Conservation (phyloP, 1,140 invertebrate genomes). For the Cyrtorhinus lividipennis region DNA sequence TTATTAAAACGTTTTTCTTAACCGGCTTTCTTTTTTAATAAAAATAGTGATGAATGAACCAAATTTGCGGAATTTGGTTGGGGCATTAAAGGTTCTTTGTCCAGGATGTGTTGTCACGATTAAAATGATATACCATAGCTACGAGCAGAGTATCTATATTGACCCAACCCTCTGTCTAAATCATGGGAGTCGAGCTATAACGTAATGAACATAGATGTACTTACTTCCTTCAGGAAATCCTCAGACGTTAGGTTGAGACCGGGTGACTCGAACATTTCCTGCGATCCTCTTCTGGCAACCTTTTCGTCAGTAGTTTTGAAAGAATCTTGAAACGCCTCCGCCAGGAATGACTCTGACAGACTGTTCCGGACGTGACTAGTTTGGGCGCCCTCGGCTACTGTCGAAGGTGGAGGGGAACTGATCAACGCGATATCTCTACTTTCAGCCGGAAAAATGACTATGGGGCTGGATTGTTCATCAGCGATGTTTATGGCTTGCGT, state of each 20-base stretch:
- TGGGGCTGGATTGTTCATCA: not conserved
- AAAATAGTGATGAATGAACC: too few relatives aligned
- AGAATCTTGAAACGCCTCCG: constrained; percentile 17
- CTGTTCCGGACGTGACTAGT: not conserved
- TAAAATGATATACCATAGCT: too few relatives aligned
- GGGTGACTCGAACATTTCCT: not conserved
- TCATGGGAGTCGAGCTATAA: too few relatives aligned
- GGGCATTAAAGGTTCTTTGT: too few relatives aligned
- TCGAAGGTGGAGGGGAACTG: not conserved
- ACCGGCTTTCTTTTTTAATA: too few relatives aligned
- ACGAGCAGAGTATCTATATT: too few relatives aligned
- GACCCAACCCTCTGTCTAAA: too few relatives aligned
- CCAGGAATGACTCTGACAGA: not conserved
- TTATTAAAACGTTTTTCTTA: too few relatives aligned
- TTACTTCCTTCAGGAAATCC: too few relatives aligned
- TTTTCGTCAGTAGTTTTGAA: not conserved
- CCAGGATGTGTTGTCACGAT: too few relatives aligned
- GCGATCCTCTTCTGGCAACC: not conserved
- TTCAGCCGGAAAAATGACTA: not conserved
- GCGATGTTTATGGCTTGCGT: not conserved
- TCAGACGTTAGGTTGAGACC: not conserved
- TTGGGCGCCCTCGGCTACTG: not conserved
- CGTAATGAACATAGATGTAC: too few relatives aligned
- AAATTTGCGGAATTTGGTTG: too few relatives aligned
- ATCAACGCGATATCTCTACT: not conserved